Evolutionary conservation across 2,113 vertebrate genomes (phyloP).

Genomic region (Coracopsis vasa): DNA sequence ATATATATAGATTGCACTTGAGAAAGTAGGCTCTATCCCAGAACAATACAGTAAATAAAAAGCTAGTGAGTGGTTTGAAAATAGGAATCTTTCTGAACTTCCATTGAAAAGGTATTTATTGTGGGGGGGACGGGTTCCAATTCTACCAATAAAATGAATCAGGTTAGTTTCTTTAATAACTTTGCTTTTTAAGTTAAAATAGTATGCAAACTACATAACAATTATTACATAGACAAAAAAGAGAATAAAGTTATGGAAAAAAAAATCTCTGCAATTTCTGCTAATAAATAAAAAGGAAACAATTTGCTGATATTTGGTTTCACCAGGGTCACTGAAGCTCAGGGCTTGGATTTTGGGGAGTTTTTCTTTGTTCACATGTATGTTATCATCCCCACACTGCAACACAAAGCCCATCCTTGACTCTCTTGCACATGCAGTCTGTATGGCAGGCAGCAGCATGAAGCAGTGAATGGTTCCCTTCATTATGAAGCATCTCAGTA

Average conservation of each 20-base stretch:
- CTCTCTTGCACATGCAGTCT: neutral
- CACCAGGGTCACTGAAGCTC: neutral
- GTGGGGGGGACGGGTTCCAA: neutral
- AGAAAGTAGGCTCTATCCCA: slow-evolving; percentile 32
- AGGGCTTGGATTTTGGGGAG: neutral
- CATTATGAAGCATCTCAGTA: neutral
- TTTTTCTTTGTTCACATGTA: neutral
- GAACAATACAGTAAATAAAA: slow-evolving; percentile 48
- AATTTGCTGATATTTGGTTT: neutral
- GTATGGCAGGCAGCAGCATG: neutral
- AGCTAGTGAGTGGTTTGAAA: neutral
- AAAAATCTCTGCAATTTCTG: slow-evolving; percentile 6
- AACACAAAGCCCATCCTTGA: neutral
- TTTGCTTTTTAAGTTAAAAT: neutral
- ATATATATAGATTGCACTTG: slow-evolving; percentile 41
- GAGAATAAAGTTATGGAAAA: neutral
- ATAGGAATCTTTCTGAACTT: slow-evolving; percentile 13
- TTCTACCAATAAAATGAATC: neutral
- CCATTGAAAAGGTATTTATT: slow-evolving; percentile 49
- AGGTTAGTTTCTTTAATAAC: neutral
- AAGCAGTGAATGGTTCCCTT: neutral
- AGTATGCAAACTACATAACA: neutral
- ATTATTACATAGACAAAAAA: slow-evolving; percentile 26
- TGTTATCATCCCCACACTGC: neutral
- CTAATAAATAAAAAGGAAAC: slow-evolving; percentile 60